Conservation (phyloP, 2,797 vertebrate genomes). For the Tragelaphus oryx region DNA sequence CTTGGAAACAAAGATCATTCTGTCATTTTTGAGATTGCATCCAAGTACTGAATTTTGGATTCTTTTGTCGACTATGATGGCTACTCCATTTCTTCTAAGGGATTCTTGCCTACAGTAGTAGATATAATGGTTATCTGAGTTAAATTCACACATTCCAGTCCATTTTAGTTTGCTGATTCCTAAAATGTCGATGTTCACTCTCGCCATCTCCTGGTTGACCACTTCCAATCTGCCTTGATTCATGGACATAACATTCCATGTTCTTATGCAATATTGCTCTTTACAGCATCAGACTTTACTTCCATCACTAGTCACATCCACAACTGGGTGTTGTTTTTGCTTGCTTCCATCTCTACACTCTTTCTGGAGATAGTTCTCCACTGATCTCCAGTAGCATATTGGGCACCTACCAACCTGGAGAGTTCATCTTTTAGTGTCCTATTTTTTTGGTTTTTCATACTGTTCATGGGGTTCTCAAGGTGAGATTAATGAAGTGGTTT, state of each 20-base stretch:
- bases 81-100: neutral
- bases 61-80: neutral
- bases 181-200: neutral
- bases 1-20: neutral
- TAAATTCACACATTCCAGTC: neutral
- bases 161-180: neutral
- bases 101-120: neutral
- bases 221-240: neutral
- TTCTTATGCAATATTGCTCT: neutral
- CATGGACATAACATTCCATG: neutral
- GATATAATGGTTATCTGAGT: neutral
- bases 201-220: accelerated
- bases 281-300: neutral
- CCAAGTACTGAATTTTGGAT: neutral
- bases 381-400: neutral
- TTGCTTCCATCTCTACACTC: neutral
- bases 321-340: neutral
- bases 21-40: neutral
- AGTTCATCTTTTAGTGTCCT: neutral
- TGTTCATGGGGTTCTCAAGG: accelerated
- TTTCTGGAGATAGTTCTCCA: neutral
- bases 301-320: neutral
- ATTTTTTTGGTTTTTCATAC: neutral
- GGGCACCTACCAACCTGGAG: neutral
- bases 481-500: neutral